Base-by-base conservation (phyloP, 2,888 invertebrate genomes). In the Campoplex capitator region DNA sequence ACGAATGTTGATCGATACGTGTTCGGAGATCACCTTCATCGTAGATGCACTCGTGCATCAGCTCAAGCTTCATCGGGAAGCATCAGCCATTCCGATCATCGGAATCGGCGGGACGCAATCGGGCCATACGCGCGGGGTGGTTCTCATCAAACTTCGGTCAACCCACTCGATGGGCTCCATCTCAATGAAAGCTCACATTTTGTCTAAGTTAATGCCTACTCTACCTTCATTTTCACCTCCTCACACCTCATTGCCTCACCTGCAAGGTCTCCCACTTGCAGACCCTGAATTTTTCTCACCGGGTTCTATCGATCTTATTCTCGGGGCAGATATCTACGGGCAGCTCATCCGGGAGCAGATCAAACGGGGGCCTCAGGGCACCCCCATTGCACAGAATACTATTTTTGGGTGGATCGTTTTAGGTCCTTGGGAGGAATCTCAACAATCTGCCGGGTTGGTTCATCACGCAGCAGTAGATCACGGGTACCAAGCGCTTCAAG, bases 291-390 rank as follows among this genome's bases (percentile, higher is more conserved):
- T 67, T 23, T 38, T 45, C 16, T 16, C 28, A 45, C 74, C 81
- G 0, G 23, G 71, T 6, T 18, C 58, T 0, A 51, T 80, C 2
- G 73, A 80, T n/a, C 9, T 80, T 1, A 73, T 88, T 32, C 8
- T 86, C 3, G 85, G 83, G 3, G 88, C 88, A 1, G 83, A 88
- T 13, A 23, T 65, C 13, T 88, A 86, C 62, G 85, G 85, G 45
- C 65, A 83, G 6, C 1, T 71, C 38, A 73, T 88, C 4, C 45
- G 35, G 38, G 23, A 45, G 2, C 38, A 79, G 13, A 16, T 83
- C 42, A 79, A 45, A 45, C 73, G 62, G 38, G 83, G 75, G 28
- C 56, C 38, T 23, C 70, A 54, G 18, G 48, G 75, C 6, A 18
- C 45, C 3, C 83, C 86, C 11, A 70, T 76, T 13, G 86, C 86